These are phyloP conservation scores for Phyllotreta striolata DNA, from an alignment of 2,888 invertebrate species.

Conservation along the genomic window DNA sequence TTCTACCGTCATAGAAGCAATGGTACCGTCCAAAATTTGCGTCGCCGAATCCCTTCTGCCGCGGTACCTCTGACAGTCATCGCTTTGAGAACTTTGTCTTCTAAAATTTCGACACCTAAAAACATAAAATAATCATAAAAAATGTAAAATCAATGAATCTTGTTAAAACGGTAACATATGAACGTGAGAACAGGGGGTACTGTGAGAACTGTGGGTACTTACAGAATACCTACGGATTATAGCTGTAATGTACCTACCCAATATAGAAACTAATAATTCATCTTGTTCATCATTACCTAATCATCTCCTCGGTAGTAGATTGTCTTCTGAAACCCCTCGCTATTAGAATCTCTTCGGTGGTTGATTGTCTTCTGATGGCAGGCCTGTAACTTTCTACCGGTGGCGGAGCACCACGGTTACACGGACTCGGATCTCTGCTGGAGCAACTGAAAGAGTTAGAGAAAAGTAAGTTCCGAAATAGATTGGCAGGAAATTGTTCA, in stretches of 20 bases:
- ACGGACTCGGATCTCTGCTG: constrained; percentile 87
- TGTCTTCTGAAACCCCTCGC: constrained; percentile 89
- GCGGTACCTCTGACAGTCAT: constrained; percentile 65
- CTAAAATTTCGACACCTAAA: constrained; percentile 84
- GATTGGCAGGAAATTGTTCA: constrained; percentile 21
- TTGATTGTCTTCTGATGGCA: constrained; percentile 84
- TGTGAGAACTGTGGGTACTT: too few species aligned
- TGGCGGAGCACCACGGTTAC: constrained; percentile 67
- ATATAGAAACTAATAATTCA: constrained; percentile 4
- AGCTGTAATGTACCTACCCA: too few species aligned
- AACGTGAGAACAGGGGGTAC: too few species aligned
- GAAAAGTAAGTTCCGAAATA: constrained; percentile 28
- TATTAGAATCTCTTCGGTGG: constrained; percentile 90
- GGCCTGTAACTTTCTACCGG: constrained; percentile 69
- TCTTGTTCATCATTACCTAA: constrained; percentile 52
- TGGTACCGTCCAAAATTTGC: constrained; percentile 90
- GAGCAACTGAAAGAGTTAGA: constrained; percentile 74
- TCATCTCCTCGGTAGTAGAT: constrained; percentile 93
- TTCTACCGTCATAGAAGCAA: constrained; percentile 92
- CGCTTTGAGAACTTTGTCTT: constrained; percentile 80
- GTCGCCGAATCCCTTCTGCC: constrained; percentile 86
- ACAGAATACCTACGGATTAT: too few species aligned
- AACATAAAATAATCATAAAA: background rate
- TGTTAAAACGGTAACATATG: too few species aligned
- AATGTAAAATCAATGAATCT: background rate